Percentiles rank a stretch among this genome's conserved stretches.
phyloP scores from a whole-genome alignment of 1,140 invertebrate species.

The Charaxes varanes region DNA sequence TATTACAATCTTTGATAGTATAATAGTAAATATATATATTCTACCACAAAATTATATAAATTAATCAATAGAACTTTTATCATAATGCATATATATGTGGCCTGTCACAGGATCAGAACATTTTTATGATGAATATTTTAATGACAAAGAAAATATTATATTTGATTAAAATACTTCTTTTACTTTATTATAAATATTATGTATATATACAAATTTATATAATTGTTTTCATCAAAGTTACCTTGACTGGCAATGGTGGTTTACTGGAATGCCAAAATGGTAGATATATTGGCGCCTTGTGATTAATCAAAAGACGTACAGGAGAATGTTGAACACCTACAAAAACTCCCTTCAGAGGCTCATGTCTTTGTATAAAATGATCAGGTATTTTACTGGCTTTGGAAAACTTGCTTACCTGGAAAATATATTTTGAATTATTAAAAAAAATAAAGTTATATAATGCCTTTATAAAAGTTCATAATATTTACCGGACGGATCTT shows the following conservation, averaged over 20 bases:
- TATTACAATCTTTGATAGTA: too few species aligned
- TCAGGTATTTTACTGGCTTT: conserved; percentile 61
- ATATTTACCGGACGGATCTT: conserved; percentile 69
- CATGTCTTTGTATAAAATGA: conserved; percentile 62
- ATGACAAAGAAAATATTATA: too few species aligned
- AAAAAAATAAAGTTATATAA: conserved; percentile 38
- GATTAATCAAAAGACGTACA: conserved; percentile 55
- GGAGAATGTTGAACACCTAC: conserved; percentile 60
- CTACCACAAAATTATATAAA: too few species aligned
- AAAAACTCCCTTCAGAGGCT: conserved; percentile 52
- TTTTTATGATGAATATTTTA: too few species aligned
- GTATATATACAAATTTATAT: too few species aligned
- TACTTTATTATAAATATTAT: background rate
- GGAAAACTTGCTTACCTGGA: conserved; percentile 72
- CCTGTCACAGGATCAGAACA: too few species aligned
- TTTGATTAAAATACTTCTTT: conserved; percentile 3
- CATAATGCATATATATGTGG: too few species aligned
- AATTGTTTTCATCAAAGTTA: too few species aligned
- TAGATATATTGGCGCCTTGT: conserved; percentile 64
- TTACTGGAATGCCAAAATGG: conserved; percentile 72
- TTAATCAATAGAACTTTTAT: too few species aligned
- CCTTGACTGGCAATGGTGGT: conserved; percentile 68
- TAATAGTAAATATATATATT: too few species aligned
- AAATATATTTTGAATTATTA: conserved; percentile 16
- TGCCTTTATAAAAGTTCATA: conserved; percentile 15